Base-by-base conservation (phyloP, 2,888 invertebrate genomes). In the Mythimna vitellina region DNA sequence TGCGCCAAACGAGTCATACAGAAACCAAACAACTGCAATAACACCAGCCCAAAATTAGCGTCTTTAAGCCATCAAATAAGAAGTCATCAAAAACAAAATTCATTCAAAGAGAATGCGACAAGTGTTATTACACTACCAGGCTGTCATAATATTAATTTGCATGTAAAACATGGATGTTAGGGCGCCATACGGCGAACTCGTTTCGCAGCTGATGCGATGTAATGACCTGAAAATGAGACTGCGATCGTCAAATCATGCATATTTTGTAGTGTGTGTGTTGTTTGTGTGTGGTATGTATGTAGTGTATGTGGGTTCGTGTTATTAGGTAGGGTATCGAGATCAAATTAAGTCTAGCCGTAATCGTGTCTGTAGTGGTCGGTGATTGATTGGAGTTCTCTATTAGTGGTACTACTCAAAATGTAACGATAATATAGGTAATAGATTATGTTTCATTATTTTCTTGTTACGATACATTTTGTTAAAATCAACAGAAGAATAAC, bases 221-320 rank as follows among this genome's bases (percentile, higher is more conserved):
- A 90, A 91, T 91, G 85, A 81, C 85, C 85, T 87, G 91, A 89
- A 91, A 91, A 91, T 91, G 90, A 91, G 88, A 87, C 87, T 81
- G 81, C 81, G 69, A 84, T 77, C 78, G 80, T 81, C 70, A 74
- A 78, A 85, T 84, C 78, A 81, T 69, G 63, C 54, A 25, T 82
- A 54, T 60, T 35, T 54, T n/a, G n/a, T n/a, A 32, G 53, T 84
- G 63, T 76, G 73, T 79, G 69, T 58, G 73, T 49, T 70, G 73
- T 72, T 22, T 68, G 65, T 54, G 67, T 66, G 32, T 56, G 49
- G 56, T 57, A 42, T 49, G 22, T 51, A 20, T 22, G 29, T 46
- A 29, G 5, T 32, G 35, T 60, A 32, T 17, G 14, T 49, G 32
- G 25, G 10, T n/a, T 10, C 0, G 25, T 46, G 57, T 6, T 54